Base-by-base conservation (phyloP, 2,888 invertebrate genomes). In the Machimus atricapillus region DNA sequence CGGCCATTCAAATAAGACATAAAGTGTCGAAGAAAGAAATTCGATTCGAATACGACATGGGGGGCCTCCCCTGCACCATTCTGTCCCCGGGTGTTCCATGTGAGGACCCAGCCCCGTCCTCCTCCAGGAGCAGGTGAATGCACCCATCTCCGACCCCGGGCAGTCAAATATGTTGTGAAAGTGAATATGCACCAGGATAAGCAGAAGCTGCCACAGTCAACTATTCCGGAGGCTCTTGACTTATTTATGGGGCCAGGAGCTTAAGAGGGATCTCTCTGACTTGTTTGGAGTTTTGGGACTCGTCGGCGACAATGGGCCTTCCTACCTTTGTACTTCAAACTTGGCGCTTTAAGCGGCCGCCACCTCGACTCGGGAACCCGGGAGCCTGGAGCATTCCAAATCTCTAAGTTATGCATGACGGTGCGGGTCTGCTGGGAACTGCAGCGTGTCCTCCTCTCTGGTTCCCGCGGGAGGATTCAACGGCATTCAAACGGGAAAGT, bases 191-290 rank as follows among this genome's bases (percentile, higher is more conserved):
- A 23, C 79, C 79, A 52, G 52, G 79, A 79, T 52, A 79, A 46
- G 52, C 43, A 78, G 43, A 79, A 79, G 52, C 79, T 52, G 46
- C 52, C 52, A 19, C 40, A 52, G 27, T 76, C 34, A 43, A 31
- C 52, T 40, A 79, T 79, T 52, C 79, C 52, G 79, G 79, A 79
- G 37, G 78, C n/a, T 79, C 23, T 79, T 79, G 79, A 79, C 52
- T 79, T 79, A 79, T 79, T 79, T 79, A 43, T 78, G 66, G 66
- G n/a, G 78, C 23, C 43, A 43, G 19, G 46, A 37, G 43, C 40
- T 78, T 78, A 78, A 78, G 40, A 43, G 23, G 78, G 43, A 23
- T 43, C 23, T 23, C 40, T 43, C 43, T 40, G 78, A 78, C 37
- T 78, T 78, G 37, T 78, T 37, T 66, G 12, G 66, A 23, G 43